Evolutionary conservation across 1,140 invertebrate genomes (phyloP).

Genomic region (Parasteatoda tepidariorum): DNA sequence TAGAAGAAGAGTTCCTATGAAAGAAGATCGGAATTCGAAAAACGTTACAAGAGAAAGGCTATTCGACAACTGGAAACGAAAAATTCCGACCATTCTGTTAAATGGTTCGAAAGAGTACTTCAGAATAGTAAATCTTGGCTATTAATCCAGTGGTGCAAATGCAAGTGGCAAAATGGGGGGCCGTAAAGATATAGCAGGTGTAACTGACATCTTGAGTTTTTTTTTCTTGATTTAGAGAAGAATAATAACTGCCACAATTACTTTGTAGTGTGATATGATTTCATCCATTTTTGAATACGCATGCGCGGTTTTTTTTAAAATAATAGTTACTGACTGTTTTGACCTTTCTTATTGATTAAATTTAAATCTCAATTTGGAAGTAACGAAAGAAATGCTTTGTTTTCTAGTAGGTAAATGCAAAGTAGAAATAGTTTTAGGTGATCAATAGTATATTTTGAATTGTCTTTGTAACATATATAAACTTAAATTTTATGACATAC

Average conservation of each 20-base stretch:
- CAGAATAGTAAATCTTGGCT: constrained; percentile 32
- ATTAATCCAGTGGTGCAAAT: constrained; percentile 36
- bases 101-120: constrained; percentile 36
- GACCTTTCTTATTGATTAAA: no score
- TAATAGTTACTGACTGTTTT: no score
- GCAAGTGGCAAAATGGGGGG: constrained; percentile 34
- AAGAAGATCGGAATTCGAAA: neutral
- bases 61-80: neutral
- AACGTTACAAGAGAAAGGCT: neutral
- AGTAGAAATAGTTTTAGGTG: no score
- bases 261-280: constrained; percentile 10
- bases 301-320: neutral
- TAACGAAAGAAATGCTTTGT: no score
- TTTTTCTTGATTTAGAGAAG: constrained; percentile 6
- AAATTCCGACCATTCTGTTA: constrained; percentile 8
- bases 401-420: no score
- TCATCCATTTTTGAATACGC: constrained; percentile 7
- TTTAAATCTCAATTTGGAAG: no score
- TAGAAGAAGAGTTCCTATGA: no score
- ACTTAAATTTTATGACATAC: no score
- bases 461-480: no score
- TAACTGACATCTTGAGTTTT: constrained; percentile 9
- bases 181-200: constrained; percentile 39
- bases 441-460: no score
- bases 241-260: constrained; percentile 30